These are phyloP conservation scores for Enteromius radiatus DNA, from an alignment of 2,797 vertebrate genomes.

Conservation along the genomic window DNA sequence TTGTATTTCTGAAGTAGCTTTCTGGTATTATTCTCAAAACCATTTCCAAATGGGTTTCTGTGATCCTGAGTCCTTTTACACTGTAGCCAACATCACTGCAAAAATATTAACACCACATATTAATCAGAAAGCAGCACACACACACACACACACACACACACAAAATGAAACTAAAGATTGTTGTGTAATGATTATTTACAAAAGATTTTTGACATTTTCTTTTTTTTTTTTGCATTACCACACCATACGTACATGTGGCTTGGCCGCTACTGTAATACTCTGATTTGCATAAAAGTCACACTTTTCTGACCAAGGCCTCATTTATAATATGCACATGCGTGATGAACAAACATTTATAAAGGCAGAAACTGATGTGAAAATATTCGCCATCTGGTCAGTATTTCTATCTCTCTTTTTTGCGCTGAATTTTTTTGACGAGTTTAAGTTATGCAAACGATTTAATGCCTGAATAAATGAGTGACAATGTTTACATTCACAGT, in stretches of 20 bases:
- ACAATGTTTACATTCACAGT: not conserved
- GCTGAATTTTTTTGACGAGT: not conserved
- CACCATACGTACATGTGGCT: constrained; percentile 30
- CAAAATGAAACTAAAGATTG: constrained; percentile 24
- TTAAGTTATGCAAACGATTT: not conserved
- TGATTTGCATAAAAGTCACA: constrained; percentile 54
- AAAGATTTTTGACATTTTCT: not conserved
- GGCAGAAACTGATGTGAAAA: not conserved
- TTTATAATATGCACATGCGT: constrained; percentile 1
- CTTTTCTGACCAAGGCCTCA: constrained; percentile 19
- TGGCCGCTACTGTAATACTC: constrained; percentile 39
- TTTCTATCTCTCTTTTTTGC: not conserved
- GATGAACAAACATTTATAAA: constrained; percentile 12
- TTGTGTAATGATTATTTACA: constrained; percentile 42
- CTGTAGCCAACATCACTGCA: constrained; percentile 2
- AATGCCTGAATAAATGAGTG: not conserved
- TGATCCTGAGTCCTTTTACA: constrained; percentile 34
- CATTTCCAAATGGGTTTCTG: not conserved
- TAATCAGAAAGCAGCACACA: constrained; percentile 40
- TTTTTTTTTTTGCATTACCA: constrained; percentile 51
- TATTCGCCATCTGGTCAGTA: not conserved
- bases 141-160: too few relatives aligned
- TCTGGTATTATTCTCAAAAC: constrained; percentile 1
- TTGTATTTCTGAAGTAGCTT: not conserved
- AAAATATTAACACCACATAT: not conserved